Percentiles rank a stretch among this genome's conserved stretches.
Evolutionary conservation across 2,113 vertebrate genomes (phyloP).

Genomic region (Hyaena hyaena): DNA sequence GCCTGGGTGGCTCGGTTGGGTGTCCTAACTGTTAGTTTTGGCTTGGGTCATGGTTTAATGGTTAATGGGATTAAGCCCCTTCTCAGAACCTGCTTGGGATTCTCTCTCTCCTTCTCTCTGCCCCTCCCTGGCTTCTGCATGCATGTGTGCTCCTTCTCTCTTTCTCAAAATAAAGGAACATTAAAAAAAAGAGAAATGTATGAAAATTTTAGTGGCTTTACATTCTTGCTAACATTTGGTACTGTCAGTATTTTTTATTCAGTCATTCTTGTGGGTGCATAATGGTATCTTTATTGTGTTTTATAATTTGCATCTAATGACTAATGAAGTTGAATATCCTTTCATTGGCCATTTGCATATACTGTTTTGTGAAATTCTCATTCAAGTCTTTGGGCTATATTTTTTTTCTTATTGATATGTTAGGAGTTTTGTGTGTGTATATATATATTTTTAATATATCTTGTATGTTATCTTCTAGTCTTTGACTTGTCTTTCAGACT

Average conservation of each 20-base stretch:
- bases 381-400: neutral
- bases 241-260: neutral
- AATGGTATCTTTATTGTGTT: neutral
- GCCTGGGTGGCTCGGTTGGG: no score
- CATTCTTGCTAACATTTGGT: neutral
- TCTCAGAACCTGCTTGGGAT: no score
- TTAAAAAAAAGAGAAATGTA: neutral
- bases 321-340: neutral
- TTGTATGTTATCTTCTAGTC: neutral
- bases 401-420: neutral
- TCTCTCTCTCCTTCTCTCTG: no score
- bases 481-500: neutral
- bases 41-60: no score
- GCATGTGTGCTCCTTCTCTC: no score
- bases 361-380: neutral
- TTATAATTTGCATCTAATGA: neutral
- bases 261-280: neutral
- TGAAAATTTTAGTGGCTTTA: neutral
- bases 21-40: no score
- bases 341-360: neutral
- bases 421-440: neutral
- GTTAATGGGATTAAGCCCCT: no score
- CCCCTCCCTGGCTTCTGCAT: no score
- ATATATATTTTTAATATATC: neutral
- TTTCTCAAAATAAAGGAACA: no score